A percentile compares a stretch with the other conserved stretches of the same genome.
Evolutionary conservation across 1,140 invertebrate species (phyloP).

Genomic region (Drosophila pruinosa): DNA sequence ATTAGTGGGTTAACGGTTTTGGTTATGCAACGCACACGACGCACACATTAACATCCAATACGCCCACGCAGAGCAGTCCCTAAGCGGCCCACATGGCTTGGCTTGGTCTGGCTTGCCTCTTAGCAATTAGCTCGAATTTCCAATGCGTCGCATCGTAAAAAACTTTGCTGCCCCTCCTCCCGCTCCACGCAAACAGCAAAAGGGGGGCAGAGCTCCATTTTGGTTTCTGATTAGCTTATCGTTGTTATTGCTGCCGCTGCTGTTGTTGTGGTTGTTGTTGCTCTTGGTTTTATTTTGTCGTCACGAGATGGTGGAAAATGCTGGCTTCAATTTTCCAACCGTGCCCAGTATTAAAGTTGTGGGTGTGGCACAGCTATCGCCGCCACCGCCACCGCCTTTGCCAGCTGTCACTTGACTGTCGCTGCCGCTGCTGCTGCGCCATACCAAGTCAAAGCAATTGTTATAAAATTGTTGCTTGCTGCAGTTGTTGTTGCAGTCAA

Average conservation of each 20-base stretch:
- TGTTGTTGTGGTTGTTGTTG: background rate
- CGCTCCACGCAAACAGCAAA: constrained; percentile 5
- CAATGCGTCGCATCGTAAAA: constrained; percentile 20
- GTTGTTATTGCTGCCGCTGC: constrained; percentile 19
- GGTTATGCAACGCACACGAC: constrained; percentile 54
- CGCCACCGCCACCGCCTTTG: constrained; percentile 48
- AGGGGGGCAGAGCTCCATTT: constrained; percentile 9
- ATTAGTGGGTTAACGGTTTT: constrained; percentile 52
- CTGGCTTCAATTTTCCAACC: constrained; percentile 73
- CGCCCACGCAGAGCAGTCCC: background rate
- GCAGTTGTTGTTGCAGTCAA: constrained; percentile 71
- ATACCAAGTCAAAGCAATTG: constrained; percentile 78
- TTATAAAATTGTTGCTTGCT: constrained; percentile 63
- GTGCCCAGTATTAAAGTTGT: constrained; percentile 68
- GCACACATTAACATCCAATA: background rate
- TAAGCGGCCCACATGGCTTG: constrained; percentile 2
- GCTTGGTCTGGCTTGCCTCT: constrained; percentile 1
- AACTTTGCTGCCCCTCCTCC: constrained; percentile 17
- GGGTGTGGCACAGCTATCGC: constrained; percentile 65
- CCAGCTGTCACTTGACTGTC: constrained; percentile 67
- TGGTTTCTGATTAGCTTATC: constrained; percentile 47
- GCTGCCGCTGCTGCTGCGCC: constrained; percentile 51
- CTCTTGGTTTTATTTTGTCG: constrained; percentile 9
- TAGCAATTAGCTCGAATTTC: constrained; percentile 59
- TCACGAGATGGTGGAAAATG: constrained; percentile 78